Evolutionary conservation across 1,140 invertebrate species (phyloP).

Genomic region (Tetragnatha versicolor): DNA sequence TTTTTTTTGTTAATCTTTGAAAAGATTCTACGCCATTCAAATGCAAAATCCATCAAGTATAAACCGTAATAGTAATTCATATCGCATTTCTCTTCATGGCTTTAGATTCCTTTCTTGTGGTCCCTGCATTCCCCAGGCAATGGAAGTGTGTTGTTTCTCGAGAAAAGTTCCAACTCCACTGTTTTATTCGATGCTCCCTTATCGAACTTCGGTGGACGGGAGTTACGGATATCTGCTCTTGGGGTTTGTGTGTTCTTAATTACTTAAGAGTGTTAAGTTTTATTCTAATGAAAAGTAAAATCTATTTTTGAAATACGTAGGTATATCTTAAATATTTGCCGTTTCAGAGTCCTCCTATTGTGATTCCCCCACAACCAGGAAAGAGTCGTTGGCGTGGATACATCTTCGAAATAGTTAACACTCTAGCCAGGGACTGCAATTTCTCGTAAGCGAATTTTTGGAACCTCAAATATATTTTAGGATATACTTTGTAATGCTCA

Average conservation of each 20-base stretch:
- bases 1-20: too few species aligned
- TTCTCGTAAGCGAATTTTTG: constrained; percentile 31
- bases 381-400: constrained; percentile 20
- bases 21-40: too few species aligned
- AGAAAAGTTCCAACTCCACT: not conserved
- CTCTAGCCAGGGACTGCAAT: constrained; percentile 23
- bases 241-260: not conserved
- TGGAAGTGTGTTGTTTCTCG: not conserved
- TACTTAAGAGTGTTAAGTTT: not conserved
- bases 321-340: not conserved
- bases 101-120: constrained; percentile 2
- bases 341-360: constrained; percentile 34
- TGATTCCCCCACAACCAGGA: not conserved
- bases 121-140: constrained; percentile 17
- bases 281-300: not conserved
- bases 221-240: constrained; percentile 1
- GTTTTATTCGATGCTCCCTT: constrained; percentile 10
- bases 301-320: not conserved
- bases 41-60: not conserved
- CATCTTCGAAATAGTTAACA: constrained; percentile 38
- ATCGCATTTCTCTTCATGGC: not conserved
- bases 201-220: constrained; percentile 8
- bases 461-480: too few species aligned
- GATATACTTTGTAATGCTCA: too few species aligned
- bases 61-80: not conserved